Evolutionary conservation across 1,140 invertebrate species (phyloP).

Genomic region (Drosophila truncata): DNA sequence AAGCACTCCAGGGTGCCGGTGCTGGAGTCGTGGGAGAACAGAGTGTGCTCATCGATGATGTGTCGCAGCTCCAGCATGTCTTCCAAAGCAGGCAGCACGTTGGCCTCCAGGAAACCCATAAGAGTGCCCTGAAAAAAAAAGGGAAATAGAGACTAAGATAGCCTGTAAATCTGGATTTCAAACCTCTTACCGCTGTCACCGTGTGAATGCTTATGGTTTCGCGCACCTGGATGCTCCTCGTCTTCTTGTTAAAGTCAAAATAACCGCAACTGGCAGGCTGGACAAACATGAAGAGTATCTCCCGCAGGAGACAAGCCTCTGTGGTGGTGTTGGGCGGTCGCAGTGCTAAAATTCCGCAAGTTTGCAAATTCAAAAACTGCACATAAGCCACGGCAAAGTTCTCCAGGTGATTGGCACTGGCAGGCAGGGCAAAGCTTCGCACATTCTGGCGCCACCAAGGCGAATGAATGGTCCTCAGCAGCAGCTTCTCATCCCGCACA

Average conservation of each 20-base stretch:
- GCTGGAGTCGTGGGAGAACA: conserved; percentile 10
- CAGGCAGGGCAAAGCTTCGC: conserved; percentile 14
- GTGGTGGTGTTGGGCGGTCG: conserved; percentile 54
- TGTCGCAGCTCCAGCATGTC: conserved; percentile 57
- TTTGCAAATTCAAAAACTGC: conserved; percentile 36
- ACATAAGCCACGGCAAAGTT: conserved; percentile 68
- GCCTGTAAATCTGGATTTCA: background rate
- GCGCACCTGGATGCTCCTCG: conserved; percentile 40
- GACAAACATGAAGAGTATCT: conserved; percentile 81
- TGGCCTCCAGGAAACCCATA: conserved; percentile 5
- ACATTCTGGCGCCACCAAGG: conserved; percentile 64
- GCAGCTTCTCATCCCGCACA: background rate
- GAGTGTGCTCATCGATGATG: conserved; percentile 24
- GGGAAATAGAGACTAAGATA: background rate
- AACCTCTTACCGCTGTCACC: conserved; percentile 50
- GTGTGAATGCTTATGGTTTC: conserved; percentile 61
- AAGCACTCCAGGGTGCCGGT: conserved; percentile 64
- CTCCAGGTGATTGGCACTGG: conserved; percentile 1
- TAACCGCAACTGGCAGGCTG: conserved; percentile 65
- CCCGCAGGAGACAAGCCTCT: conserved; percentile 69
- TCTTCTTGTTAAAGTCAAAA: conserved; percentile 48
- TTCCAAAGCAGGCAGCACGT: conserved; percentile 51
- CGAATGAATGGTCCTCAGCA: conserved; percentile 39
- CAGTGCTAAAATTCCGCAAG: conserved; percentile 19
- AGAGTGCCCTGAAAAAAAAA: conserved; percentile 21